A percentile compares a stretch with the other conserved stretches of the same genome.
These are phyloP conservation scores for Lathamus discolor DNA, from an alignment of 2,113 vertebrate genomes.

Conservation along the genomic window DNA sequence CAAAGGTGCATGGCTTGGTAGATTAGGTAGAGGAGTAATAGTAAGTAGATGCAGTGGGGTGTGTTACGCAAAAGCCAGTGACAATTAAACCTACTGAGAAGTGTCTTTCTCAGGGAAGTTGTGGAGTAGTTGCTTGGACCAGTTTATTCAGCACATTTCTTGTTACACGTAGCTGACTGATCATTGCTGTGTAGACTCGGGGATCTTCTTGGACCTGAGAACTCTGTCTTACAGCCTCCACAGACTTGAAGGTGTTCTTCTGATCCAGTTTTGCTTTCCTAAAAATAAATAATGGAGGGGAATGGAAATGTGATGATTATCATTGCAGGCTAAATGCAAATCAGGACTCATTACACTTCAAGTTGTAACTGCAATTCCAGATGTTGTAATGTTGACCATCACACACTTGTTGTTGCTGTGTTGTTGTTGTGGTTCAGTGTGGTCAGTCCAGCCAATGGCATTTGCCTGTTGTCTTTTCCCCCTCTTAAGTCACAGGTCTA, in stretches of 20 bases:
- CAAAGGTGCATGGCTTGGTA: neutral
- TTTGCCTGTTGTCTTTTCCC: neutral
- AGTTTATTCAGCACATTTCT: neutral
- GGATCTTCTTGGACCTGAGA: neutral
- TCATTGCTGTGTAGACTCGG: neutral
- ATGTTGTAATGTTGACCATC: neutral
- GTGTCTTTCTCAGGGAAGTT: neutral
- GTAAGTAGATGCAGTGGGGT: neutral
- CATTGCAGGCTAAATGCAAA: neutral
- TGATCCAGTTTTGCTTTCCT: neutral
- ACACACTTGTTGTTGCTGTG: accelerated
- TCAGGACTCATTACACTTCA: accelerated
- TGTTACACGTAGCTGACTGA: neutral
- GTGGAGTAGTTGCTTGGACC: neutral
- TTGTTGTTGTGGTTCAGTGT: accelerated
- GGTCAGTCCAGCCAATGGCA: accelerated
- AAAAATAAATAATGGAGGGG: no score
- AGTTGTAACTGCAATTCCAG: neutral
- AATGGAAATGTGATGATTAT: neutral
- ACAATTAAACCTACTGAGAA: neutral
- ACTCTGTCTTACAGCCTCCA: neutral
- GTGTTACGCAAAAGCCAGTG: neutral
- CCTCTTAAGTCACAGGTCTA: accelerated
- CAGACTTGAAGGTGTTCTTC: neutral
- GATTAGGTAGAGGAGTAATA: neutral